Conservation (phyloP, 1,140 invertebrate species). For the Augochlora pura region DNA sequence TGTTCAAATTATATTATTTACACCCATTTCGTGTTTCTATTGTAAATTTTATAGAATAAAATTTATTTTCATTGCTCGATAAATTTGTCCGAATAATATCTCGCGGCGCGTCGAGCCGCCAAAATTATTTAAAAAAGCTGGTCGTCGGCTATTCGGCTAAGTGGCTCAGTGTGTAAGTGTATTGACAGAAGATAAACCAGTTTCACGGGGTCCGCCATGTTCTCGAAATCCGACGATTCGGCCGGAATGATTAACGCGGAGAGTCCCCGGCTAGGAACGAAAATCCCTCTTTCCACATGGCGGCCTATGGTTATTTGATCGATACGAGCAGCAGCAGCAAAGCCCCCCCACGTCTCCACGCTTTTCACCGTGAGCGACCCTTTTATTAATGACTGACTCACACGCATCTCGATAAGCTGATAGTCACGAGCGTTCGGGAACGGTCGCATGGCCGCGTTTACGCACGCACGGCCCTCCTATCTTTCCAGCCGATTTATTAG, state of each 20-base stretch:
- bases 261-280: conserved; percentile 7
- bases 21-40: too few species aligned
- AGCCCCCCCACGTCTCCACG: conserved; percentile 51
- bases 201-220: neutral
- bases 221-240: neutral
- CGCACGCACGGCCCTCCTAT: conserved; percentile 31
- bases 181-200: too few species aligned
- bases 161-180: neutral
- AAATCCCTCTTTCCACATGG: conserved; percentile 59
- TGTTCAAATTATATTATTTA: too few species aligned
- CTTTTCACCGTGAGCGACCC: conserved; percentile 53
- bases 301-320: conserved; percentile 66
- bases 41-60: too few species aligned
- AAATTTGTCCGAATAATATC: too few species aligned
- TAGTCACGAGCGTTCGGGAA: conserved; percentile 52
- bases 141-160: too few species aligned
- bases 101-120: too few species aligned
- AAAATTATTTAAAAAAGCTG: too few species aligned
- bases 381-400: conserved; percentile 66
- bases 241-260: neutral
- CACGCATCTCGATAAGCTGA: conserved; percentile 64
- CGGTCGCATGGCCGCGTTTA: conserved; percentile 40
- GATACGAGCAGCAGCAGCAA: too few species aligned
- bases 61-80: too few species aligned
- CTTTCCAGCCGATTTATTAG: conserved; percentile 29